phyloP scores from a whole-genome alignment of 2,797 vertebrate species.

The Ctenochaetus hawaiiensis region DNA sequence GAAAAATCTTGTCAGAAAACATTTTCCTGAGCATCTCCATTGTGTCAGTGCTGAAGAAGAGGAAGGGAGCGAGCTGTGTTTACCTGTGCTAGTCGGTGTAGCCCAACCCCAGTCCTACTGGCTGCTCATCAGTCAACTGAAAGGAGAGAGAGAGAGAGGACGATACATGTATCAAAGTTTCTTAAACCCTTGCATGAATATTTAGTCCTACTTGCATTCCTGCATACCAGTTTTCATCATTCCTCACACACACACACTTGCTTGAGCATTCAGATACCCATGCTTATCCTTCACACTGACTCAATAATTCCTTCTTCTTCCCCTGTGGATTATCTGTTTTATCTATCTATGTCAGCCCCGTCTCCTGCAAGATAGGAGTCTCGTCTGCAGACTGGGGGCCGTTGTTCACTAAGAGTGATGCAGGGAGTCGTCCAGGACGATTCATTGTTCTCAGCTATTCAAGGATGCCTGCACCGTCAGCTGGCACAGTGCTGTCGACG shows the following conservation, averaged over 20 bases:
- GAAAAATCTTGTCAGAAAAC: constrained; percentile 28
- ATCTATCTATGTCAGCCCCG: constrained; percentile 39
- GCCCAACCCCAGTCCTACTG: constrained; percentile 57
- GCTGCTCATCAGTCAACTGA: constrained; percentile 68
- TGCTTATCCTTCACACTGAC: constrained; percentile 18
- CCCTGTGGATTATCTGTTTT: constrained; percentile 29
- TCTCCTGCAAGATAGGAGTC: constrained; percentile 6
- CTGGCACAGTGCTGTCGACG: constrained; percentile 23
- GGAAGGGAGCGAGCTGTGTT: constrained; percentile 31
- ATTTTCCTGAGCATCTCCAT: constrained; percentile 7
- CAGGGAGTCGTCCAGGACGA: constrained; percentile 20
- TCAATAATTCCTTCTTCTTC: constrained; percentile 12
- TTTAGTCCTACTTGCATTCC: constrained; percentile 38
- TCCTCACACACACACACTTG: constrained; percentile 27
- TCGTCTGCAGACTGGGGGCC: constrained; percentile 13
- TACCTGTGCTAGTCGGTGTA: constrained; percentile 70
- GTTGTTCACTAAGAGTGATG: constrained; percentile 26
- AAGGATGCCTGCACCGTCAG: constrained; percentile 53
- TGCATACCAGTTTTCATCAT: constrained; percentile 50
- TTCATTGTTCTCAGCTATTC: constrained; percentile 48
- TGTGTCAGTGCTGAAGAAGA: background rate
- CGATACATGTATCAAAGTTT: constrained; percentile 16
- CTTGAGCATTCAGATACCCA: constrained; percentile 19
- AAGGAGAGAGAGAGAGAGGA: constrained; percentile 33
- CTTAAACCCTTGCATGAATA: constrained; percentile 29